A percentile compares a stretch with the other conserved stretches of the same genome.
phyloP scores from a whole-genome alignment of 2,888 invertebrate species.

The Ophioninae sp. region DNA sequence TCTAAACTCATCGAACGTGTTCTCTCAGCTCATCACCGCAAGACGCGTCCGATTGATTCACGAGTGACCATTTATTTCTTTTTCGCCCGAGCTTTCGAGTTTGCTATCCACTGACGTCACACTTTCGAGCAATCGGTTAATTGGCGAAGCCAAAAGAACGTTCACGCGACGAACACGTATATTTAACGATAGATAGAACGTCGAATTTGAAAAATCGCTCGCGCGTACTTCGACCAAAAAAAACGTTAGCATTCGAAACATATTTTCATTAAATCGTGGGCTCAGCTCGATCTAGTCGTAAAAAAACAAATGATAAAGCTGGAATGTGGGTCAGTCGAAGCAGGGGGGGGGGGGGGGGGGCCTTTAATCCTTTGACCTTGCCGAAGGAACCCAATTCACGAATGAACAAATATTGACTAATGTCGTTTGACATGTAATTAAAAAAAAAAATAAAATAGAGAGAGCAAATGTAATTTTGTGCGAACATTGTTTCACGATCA shows the following conservation, averaged over 20 bases:
- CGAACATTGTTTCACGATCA: background rate
- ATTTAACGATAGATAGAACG: constrained; percentile 30
- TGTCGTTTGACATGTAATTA: constrained; percentile 18
- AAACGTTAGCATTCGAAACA: constrained; percentile 58
- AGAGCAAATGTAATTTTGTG: background rate
- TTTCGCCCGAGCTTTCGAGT: constrained; percentile 39
- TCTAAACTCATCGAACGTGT: background rate
- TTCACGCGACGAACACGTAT: constrained; percentile 25
- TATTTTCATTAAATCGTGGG: constrained; percentile 72
- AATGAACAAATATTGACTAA: constrained; percentile 19
- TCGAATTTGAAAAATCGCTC: constrained; percentile 33
- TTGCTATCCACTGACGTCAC: constrained; percentile 10
- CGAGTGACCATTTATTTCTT: constrained; percentile 14
- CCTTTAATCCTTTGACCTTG: too few species aligned
- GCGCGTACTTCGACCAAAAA: constrained; percentile 36
- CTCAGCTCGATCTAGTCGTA: constrained; percentile 77
- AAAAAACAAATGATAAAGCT: constrained; percentile 67
- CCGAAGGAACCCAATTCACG: too few species aligned
- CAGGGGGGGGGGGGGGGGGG: background rate
- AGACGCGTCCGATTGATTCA: constrained; percentile 21
- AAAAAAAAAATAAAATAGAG: constrained; percentile 5
- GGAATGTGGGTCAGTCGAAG: constrained; percentile 56
- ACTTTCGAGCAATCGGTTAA: constrained; percentile 26
- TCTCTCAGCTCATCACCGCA: background rate
- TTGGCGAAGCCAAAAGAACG: constrained; percentile 40